A percentile compares a stretch with the other conserved stretches of the same genome.
Conservation (phyloP, 1,140 invertebrate species). For the Aricia agestis region DNA sequence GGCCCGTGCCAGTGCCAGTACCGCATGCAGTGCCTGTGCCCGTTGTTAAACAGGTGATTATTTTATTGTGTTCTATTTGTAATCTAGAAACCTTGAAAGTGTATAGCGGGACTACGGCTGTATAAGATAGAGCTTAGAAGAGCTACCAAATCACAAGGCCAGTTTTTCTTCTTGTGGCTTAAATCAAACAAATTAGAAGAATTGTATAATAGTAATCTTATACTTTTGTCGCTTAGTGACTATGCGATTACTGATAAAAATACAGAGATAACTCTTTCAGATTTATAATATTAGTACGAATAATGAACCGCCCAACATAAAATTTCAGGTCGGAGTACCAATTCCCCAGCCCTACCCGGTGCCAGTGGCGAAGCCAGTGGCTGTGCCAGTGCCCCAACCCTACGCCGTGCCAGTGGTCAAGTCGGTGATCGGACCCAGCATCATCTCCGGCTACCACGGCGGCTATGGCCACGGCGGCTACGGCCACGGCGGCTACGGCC, state of each 20-base stretch:
- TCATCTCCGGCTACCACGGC: slow-evolving; percentile 26
- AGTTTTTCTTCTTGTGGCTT: too few relatives aligned
- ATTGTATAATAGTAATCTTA: too few relatives aligned
- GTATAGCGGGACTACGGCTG: too few relatives aligned
- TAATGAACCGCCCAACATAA: too few relatives aligned
- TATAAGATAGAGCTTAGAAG: too few relatives aligned
- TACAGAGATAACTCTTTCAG: too few relatives aligned
- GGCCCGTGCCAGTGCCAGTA: slow-evolving; percentile 64
- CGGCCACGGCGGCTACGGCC: slow-evolving; percentile 18
- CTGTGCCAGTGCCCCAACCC: slow-evolving; percentile 60
- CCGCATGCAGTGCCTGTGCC: slow-evolving; percentile 63
- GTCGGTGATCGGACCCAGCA: slow-evolving; percentile 29
- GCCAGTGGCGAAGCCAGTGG: slow-evolving; percentile 60
- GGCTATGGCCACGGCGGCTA: slow-evolving; percentile 9
- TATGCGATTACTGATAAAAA: too few relatives aligned
- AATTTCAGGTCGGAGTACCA: slow-evolving; percentile 62
- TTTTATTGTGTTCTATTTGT: background rate
- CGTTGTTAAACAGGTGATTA: slow-evolving; percentile 60
- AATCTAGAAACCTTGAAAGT: too few relatives aligned
- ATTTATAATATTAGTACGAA: too few relatives aligned
- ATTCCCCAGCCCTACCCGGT: slow-evolving; percentile 69
- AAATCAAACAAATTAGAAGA: too few relatives aligned
- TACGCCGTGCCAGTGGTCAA: slow-evolving; percentile 49
- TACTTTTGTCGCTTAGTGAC: too few relatives aligned
- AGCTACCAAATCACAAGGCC: too few relatives aligned